These are phyloP conservation scores for Baryphthengus martii DNA, from an alignment of 2,113 vertebrate genomes.

Conservation along the genomic window DNA sequence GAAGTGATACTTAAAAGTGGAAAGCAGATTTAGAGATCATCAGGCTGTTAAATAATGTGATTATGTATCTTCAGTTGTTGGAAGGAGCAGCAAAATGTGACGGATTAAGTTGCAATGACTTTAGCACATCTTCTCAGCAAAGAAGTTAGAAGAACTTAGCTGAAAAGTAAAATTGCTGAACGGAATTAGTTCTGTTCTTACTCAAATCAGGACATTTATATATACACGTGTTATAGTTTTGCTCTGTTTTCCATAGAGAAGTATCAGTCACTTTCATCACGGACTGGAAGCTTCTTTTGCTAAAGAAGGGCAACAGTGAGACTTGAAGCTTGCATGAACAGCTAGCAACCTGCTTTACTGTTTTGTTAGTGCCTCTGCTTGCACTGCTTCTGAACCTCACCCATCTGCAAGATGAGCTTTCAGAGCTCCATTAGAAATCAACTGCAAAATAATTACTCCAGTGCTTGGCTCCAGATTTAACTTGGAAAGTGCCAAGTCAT, in stretches of 20 bases:
- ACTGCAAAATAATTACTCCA: slow-evolving; percentile 13
- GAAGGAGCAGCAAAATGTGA: neutral
- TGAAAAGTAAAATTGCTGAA: too few species aligned
- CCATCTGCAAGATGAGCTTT: neutral
- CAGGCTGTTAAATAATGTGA: neutral
- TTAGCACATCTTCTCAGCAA: neutral
- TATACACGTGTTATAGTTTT: neutral
- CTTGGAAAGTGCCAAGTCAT: slow-evolving; percentile 18
- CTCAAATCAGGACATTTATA: too few species aligned
- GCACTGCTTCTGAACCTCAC: neutral
- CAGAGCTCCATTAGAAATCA: neutral
- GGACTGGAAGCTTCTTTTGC: neutral
- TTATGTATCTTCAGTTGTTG: neutral
- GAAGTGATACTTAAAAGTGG: neutral
- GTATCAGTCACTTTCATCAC: neutral
- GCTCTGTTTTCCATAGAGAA: neutral
- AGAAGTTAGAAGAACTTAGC: too few species aligned
- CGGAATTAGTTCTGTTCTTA: too few species aligned
- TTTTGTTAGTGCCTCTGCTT: neutral
- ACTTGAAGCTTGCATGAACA: neutral
- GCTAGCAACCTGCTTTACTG: neutral
- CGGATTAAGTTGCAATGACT: neutral
- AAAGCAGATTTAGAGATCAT: neutral
- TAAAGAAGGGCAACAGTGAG: neutral
- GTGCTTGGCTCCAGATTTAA: neutral